phyloP scores from a whole-genome alignment of 2,888 invertebrate species.

The Platycheirus albimanus region DNA sequence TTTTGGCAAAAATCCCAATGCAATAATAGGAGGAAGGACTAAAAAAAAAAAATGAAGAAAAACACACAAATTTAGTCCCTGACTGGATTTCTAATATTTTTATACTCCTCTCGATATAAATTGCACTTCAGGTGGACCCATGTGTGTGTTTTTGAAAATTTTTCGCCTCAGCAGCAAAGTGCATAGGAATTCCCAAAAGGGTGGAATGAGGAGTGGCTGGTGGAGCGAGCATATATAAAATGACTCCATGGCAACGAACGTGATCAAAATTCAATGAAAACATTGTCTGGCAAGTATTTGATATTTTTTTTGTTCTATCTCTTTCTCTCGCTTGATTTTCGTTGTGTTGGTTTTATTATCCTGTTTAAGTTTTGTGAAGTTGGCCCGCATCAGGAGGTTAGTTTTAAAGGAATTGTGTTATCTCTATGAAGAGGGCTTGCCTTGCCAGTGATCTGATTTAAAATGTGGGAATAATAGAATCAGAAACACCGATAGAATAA shows the following conservation, averaged over 20 bases:
- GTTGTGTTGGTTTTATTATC: constrained; percentile 9
- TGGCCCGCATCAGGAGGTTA: background rate
- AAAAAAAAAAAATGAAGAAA: background rate
- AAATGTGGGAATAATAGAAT: constrained; percentile 26
- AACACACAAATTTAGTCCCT: constrained; percentile 25
- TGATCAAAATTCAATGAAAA: constrained; percentile 61
- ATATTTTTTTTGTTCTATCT: background rate
- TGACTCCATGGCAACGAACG: constrained; percentile 55
- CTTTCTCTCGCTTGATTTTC: no score
- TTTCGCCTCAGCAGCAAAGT: constrained; percentile 34
- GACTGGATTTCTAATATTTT: constrained; percentile 44
- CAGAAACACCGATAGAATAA: constrained; percentile 17
- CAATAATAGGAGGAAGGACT: constrained; percentile 2
- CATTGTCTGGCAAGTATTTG: constrained; percentile 35
- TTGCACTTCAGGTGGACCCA: constrained; percentile 43
- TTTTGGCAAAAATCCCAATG: constrained; percentile 15
- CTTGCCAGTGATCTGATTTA: constrained; percentile 7
- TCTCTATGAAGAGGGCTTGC: background rate
- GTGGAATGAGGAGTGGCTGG: no score
- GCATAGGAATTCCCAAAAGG: constrained; percentile 31
- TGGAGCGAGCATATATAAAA: constrained; percentile 41
- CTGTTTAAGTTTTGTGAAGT: background rate
- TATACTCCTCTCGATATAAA: background rate
- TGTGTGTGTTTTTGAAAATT: constrained; percentile 44
- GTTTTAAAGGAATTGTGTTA: constrained; percentile 7